Base-by-base conservation (phyloP, 2,797 vertebrate species). In the Sebastes flavidus region DNA sequence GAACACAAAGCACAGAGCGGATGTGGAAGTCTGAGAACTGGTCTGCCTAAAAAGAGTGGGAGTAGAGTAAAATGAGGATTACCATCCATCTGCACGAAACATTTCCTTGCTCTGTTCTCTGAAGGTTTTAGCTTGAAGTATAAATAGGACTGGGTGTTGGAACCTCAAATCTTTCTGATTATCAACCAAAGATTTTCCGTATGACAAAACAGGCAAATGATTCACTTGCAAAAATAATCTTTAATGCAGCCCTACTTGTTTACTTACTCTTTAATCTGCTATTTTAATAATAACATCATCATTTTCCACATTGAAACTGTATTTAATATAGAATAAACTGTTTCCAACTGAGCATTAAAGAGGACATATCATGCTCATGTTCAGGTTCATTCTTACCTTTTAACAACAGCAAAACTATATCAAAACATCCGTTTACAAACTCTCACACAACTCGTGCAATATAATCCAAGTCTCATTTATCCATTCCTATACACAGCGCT, bases 11-110 rank as follows among this genome's bases (percentile, higher is more conserved):
- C 89, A 99, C 98, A 30, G 99, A 99, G 83, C 97, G 97, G 90
- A 99, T 99, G 77, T 99, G 99, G 93, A 99, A 99, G 81, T 98
- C 98, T 58, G 98, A 98, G 93, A 99, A 98, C 93, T 99, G 99
- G 89, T 99, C 98, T 67, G 97, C 98, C 98, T 99, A 84, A 83
- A 88, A 84, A 84, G 25, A 75, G 67, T 24, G 36, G 62, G 38
- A 83, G 38, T 60, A 81, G 16, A 14, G 59, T 30, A 16, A 58
- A 77, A 78, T 32, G 18, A 87, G 11, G 24, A 70, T 83, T 34
- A 14, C 5, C 36, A 65, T 49, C 12, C 38, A 62, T 71, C 20
- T 29, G 62, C 34, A 78, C 4, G 1, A 29, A 42, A 32, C 36
- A 68, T 58, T 65, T 73, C 20, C 7, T 80, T 38, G 20, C 22